Evolutionary conservation across 1,140 invertebrate species (phyloP), one percentile per base, ranked within the genome.

Genomic region (Zaprionus kolodkinae): DNA sequence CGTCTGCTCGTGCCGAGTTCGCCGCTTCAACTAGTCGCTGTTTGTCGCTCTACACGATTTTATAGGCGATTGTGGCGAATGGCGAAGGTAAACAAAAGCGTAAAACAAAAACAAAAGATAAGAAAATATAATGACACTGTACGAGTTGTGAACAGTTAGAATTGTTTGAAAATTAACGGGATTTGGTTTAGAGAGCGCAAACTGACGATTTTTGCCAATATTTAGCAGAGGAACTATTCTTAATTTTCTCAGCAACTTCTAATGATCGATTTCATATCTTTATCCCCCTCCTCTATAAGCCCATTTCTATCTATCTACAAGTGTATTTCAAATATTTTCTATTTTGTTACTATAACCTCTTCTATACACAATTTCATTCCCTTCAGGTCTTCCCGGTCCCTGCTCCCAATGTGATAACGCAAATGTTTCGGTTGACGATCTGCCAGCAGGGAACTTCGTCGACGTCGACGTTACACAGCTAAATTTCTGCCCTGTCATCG

Each of bases 31-130:
- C 66, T 70, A 9, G 2, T 21, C 17, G n/a, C 4, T 11, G 3
- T 0, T 10, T 11, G 48, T 9, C 27, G 25, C 13, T 56, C 15
- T 2, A 4, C 2, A 2, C 13, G 12, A 4, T 11, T 70, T 70
- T 74, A 70, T 70, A 74, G 12, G 25, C 40, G 40, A 45, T 45
- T 40, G 40, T 4, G 11, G 6, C n/a, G 36, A 38, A 38, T 6
- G 7, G 3, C 25, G 2, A 1, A 52, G 15, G 13, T 21, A 52
- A 50, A n/a, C 17, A 45, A 60, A 17, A 30, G 6, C 27, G 27
- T 21, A 21, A 21, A 30, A 30, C 0, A 30, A 3, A 3, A 30
- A 38, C 35, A 9, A 38, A 27, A 17, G 25, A 50, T 50, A 50
- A 50, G 17, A 10, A 1, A 10, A 43, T 11, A 21, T 21, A 48